A percentile compares a stretch with the other conserved stretches of the same genome.
These are phyloP conservation scores for Danio rerio DNA, from an alignment of 2,113 vertebrate genomes.

Conservation along the genomic window DNA sequence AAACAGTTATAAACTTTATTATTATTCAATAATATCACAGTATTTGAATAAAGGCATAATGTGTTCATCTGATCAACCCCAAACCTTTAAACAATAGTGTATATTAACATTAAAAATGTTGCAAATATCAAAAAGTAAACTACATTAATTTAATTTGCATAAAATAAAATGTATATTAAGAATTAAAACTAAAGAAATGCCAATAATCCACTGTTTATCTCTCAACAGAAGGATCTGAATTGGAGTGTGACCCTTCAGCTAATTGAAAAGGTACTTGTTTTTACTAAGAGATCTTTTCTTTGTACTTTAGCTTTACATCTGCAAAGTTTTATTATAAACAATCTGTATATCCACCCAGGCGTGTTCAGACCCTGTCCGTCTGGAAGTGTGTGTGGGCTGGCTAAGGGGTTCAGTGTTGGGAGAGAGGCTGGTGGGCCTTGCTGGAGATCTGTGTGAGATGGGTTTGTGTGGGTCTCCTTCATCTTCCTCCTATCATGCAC, in stretches of 20 bases:
- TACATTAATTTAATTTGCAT: too few species aligned
- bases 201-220: conserved; percentile 35
- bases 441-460: conserved; percentile 82
- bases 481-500: conserved; percentile 65
- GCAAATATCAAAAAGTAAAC: too few species aligned
- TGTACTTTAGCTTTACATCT: not conserved
- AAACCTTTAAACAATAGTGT: too few species aligned
- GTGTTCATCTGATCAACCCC: too few species aligned
- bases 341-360: conserved; percentile 73
- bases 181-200: too few species aligned
- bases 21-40: too few species aligned
- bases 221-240: conserved; percentile 83
- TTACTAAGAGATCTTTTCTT: not conserved
- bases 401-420: conserved; percentile 89
- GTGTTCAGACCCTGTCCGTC: conserved; percentile 77
- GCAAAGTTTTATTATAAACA: not conserved
- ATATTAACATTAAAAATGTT: too few species aligned
- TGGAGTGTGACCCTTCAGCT: conserved; percentile 87
- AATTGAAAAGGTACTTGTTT: conserved; percentile 85
- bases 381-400: conserved; percentile 83
- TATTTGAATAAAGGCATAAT: too few species aligned
- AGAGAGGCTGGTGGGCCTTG: conserved; percentile 82
- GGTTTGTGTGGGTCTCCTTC: conserved; percentile 65
- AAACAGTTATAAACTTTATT: too few species aligned
- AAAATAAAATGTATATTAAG: too few species aligned